Conservation (phyloP, 2,113 vertebrate species). For the Bufo bufo region DNA sequence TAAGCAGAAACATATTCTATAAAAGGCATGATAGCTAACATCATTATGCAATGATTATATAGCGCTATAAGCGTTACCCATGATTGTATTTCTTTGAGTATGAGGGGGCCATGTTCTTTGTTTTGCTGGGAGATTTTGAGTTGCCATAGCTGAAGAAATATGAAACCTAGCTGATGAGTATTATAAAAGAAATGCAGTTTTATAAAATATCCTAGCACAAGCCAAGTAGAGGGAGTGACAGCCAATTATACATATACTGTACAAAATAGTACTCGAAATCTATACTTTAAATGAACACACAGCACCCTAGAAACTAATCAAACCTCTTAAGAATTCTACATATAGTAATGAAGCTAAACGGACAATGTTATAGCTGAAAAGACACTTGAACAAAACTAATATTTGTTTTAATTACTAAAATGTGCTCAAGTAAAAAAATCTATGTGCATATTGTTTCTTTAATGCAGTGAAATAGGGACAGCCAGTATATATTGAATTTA, state of each 20-base stretch:
- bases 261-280: no score
- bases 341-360: no score
- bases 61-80: slow-evolving; percentile 41
- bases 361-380: no score
- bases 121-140: slow-evolving; percentile 21
- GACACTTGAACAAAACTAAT: no score
- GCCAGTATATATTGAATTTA: not conserved
- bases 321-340: no score
- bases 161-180: not conserved
- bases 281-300: no score
- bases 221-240: not conserved
- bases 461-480: not conserved
- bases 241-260: no score
- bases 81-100: not conserved
- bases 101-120: slow-evolving; percentile 11
- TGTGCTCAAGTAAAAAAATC: not conserved
- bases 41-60: not conserved
- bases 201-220: not conserved
- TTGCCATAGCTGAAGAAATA: slow-evolving; percentile 39
- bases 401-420: not conserved
- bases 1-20: slow-evolving; percentile 28
- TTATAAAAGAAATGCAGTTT: no score
- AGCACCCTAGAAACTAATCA: no score
- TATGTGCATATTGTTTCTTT: not conserved
- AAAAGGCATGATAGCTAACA: not conserved